Base-by-base conservation (phyloP, 2,113 vertebrate genomes). In the Pygoscelis adeliae region DNA sequence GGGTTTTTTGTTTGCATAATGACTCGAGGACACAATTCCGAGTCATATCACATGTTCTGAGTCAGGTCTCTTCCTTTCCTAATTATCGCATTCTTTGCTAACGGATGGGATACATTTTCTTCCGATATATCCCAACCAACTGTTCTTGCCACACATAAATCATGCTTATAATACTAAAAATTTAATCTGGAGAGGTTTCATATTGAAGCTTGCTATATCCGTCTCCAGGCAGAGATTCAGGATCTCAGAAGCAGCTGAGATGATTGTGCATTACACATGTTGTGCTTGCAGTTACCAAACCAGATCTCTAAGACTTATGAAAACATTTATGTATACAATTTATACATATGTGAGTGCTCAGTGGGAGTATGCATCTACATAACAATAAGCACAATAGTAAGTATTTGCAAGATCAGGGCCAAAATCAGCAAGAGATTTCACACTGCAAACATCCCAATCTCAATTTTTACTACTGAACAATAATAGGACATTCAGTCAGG, bases 31-130 rank as follows among this genome's bases (percentile, higher is more conserved):
- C 84, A 95, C 53, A 91, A 80, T 82, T 96, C 91, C 25, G 70
- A 96, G 53, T 65, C 89, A 34, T 34, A 93, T 69, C 91, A 81
- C 87, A 91, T 8, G 0, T 82, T 95, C 70, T 10, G 85, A 95
- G 70, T 80, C 66, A 85, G 90, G 70, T 91, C 63, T 90, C 78
- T 94, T 96, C 87, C 91, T 17, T 47, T 59, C 40, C 84, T 94
- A 95, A 95, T 96, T 93, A 95, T 30, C 74, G 67, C 76, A 86
- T 97, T 96, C 85, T 91, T 91, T 85, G 87, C 84, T 96, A 97
- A 95, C 90, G 89, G 91, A 90, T 93, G 78, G 73, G 67, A 70
- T 83, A 53, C 18, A 36, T 91, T 93, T 89, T 89, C 49, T 77
- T 94, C 71, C 84, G 66, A 55, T 78, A 36, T 18, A 95, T 59